Base-by-base conservation (phyloP, 2,888 invertebrate species). In the Adineta ricciae region DNA sequence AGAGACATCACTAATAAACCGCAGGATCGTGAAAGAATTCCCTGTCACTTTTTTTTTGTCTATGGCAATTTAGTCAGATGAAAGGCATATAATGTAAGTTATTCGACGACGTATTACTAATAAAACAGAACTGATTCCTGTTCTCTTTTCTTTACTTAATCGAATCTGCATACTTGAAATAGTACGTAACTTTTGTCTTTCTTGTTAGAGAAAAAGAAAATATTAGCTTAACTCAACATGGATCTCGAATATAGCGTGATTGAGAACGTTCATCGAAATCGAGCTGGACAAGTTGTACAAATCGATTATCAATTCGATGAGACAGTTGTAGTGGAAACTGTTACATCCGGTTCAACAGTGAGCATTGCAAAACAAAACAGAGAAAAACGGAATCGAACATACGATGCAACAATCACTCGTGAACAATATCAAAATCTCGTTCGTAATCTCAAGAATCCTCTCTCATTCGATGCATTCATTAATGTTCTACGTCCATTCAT, bases 401-500 rank as follows among this genome's bases (percentile, higher is more conserved):
- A 78, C 14, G 41, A 38, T 41, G 41, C 41, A 41, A 78, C 78
- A 24, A 41, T 78, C 24, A 41, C 38, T 24, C 78, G 78, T 41
- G 41, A 78, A 24, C 41, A 78, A 78, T 78, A 78, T 78, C 38
- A 78, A n/a, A 41, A 0, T 19, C 0, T 78, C 1, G 2, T 41
- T 24, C 8, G 14, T 9, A 21, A 41, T 36, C 9, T 78, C 16
- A 4, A 38, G n/a, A 78, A 21, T 41, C 36, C 78, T 41, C 41
- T 78, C 38, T n/a, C 78, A 14, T 78, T 78, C 16, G 78, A 78
- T 41, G 41, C 38, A 78, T 78, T 78, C 24, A 3, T 78, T 78
- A n/a, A 41, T 41, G 78, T 78, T 78, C n/a, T 78, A 78, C 78
- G 78, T 41, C 78, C 78, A 41, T 78, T 78, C 41, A 78, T 78